A percentile compares a stretch with the other conserved stretches of the same genome.
Evolutionary conservation across 2,113 vertebrate species (phyloP).

Genomic region (Nothobranchius kuhntae): DNA sequence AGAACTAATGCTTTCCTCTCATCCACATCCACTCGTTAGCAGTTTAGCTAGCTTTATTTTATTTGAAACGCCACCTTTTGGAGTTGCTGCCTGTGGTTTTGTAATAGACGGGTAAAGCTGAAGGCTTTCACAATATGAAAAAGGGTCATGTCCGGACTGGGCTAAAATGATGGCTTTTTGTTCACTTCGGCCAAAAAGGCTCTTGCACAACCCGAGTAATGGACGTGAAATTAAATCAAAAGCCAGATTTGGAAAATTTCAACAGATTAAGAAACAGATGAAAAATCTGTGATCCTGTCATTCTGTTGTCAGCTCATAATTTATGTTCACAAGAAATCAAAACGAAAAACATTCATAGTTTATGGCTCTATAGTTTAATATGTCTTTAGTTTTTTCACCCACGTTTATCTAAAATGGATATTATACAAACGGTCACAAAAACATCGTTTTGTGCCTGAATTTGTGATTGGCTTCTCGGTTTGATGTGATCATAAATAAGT

Average conservation of each 20-base stretch:
- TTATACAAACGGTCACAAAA: too few species aligned
- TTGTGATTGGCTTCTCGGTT: too few species aligned
- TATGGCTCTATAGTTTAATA: too few species aligned
- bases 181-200: slow-evolving; percentile 15
- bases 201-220: not conserved
- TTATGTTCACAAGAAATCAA: too few species aligned
- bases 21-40: too few species aligned
- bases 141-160: slow-evolving; percentile 33
- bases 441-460: too few species aligned
- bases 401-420: too few species aligned
- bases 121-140: slow-evolving; percentile 28
- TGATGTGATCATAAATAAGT: too few species aligned
- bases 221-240: slow-evolving; percentile 6
- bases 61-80: not conserved
- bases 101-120: too few species aligned
- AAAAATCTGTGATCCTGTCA: not conserved
- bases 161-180: slow-evolving; percentile 32
- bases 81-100: not conserved
- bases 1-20: too few species aligned
- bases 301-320: not conserved
- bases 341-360: too few species aligned
- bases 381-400: too few species aligned
- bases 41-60: slow-evolving; percentile 11
- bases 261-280: not conserved
- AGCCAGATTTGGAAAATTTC: slow-evolving; percentile 4